These are phyloP conservation scores for Myiagra hebetior DNA, from an alignment of 2,113 vertebrate species.

Conservation along the genomic window DNA sequence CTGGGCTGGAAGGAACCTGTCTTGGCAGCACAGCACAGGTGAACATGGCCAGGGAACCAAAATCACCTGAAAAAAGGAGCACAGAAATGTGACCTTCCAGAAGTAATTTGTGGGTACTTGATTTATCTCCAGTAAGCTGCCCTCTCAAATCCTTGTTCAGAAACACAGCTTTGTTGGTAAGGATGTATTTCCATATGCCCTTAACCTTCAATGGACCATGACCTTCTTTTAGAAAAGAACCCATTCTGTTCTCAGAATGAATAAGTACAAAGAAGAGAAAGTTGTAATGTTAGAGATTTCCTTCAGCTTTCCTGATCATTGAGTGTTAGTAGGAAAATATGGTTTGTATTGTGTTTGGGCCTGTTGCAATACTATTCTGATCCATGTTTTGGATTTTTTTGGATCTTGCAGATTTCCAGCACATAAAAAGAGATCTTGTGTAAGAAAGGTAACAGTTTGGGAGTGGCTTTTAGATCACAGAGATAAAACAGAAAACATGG, in stretches of 20 bases:
- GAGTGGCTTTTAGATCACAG: neutral
- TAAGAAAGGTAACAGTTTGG: neutral
- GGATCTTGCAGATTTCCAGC: neutral
- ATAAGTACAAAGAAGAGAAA: neutral
- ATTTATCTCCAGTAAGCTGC: neutral
- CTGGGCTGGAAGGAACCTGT: neutral
- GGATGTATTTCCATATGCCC: neutral
- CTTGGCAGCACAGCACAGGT: neutral
- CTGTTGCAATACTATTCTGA: neutral
- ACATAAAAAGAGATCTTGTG: neutral
- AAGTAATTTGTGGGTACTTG: neutral
- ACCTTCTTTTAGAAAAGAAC: neutral
- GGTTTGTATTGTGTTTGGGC: neutral
- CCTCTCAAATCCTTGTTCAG: neutral
- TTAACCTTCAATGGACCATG: neutral
- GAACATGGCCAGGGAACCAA: neutral
- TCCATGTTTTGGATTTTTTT: neutral
- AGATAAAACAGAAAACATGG: neutral
- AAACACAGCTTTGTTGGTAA: neutral
- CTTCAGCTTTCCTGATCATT: neutral
- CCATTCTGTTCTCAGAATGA: neutral
- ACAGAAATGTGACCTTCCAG: neutral
- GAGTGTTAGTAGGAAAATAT: neutral
- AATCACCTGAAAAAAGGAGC: neutral
- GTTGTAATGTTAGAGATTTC: neutral